Percentiles rank a stretch among this genome's conserved stretches.
phyloP scores from a whole-genome alignment of 1,140 invertebrate species.

The Drosophila prosaltans region DNA sequence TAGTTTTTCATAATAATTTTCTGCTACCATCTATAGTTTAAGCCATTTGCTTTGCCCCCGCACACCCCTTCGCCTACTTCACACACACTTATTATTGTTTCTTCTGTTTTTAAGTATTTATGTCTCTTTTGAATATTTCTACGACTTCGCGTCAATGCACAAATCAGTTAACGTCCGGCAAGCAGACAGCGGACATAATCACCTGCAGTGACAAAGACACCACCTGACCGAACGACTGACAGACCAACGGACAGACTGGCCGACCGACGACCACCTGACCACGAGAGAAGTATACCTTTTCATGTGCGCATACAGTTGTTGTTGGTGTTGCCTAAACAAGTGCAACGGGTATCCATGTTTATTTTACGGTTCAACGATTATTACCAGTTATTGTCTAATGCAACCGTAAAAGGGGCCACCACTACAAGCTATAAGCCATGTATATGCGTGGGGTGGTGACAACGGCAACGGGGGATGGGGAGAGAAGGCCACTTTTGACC shows the following conservation, averaged over 20 bases:
- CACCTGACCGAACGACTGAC: constrained; percentile 33
- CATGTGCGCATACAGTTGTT: constrained; percentile 25
- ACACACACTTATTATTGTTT: constrained; percentile 5
- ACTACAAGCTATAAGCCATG: not conserved
- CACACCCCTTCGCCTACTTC: too few species aligned
- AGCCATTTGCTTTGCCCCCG: not conserved
- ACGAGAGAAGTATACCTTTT: constrained; percentile 22
- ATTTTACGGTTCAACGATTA: constrained; percentile 82
- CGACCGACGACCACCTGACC: constrained; percentile 51
- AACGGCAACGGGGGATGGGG: constrained; percentile 7
- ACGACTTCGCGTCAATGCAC: constrained; percentile 79
- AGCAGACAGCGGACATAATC: constrained; percentile 36
- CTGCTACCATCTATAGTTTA: not conserved
- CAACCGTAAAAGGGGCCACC: constrained; percentile 65
- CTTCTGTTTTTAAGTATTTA: constrained; percentile 53
- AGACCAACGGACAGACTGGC: constrained; percentile 9
- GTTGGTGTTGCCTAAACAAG: constrained; percentile 74
- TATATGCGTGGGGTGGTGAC: not conserved
- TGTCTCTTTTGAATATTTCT: constrained; percentile 73
- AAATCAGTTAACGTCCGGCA: constrained; percentile 78
- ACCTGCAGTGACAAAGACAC: constrained; percentile 58
- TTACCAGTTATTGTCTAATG: constrained; percentile 81
- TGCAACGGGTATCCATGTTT: constrained; percentile 79
- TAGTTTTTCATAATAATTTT: too few species aligned
- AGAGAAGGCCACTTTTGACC: constrained; percentile 4